Conservation (phyloP, 2,888 invertebrate species). For the Litoditis marina region DNA sequence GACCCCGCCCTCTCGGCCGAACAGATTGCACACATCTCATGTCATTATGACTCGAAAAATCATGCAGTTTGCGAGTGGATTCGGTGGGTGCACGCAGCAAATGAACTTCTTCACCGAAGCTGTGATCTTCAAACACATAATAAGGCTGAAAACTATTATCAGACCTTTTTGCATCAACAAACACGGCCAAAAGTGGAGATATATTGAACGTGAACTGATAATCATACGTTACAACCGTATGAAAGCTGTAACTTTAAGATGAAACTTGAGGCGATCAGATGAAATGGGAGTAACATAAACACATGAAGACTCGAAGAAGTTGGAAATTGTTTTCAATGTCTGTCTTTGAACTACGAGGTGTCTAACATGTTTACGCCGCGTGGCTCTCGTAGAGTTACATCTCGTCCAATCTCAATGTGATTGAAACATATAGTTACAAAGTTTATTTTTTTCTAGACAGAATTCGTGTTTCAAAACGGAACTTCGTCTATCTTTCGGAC, state of each 20-base stretch:
- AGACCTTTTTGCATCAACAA: too few relatives aligned
- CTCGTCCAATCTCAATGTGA: not conserved
- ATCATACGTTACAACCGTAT: too few relatives aligned
- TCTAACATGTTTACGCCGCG: too few relatives aligned
- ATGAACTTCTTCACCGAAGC: conserved; percentile 2
- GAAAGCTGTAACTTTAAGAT: too few relatives aligned
- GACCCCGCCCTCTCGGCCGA: conserved; percentile 38
- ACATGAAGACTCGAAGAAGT: too few relatives aligned
- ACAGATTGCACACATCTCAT: conserved; percentile 48
- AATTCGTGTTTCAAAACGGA: conserved; percentile 42
- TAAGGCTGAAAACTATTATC: not conserved
- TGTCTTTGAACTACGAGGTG: too few relatives aligned
- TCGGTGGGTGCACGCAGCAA: conserved; percentile 15
- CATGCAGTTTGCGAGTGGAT: conserved; percentile 45
- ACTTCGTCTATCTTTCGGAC: conserved; percentile 23
- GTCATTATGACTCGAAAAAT: conserved; percentile 29
- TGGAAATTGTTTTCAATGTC: too few relatives aligned
- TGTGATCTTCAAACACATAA: not conserved
- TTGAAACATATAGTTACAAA: not conserved
- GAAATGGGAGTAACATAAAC: too few relatives aligned
- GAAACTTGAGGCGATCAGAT: too few relatives aligned
- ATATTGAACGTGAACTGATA: too few relatives aligned
- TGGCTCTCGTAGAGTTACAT: too few relatives aligned
- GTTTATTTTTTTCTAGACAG: conserved; percentile 21
- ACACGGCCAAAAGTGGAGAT: too few relatives aligned